Evolutionary conservation across 2,888 invertebrate species (phyloP).

Genomic region (Dryomyza anilis): DNA sequence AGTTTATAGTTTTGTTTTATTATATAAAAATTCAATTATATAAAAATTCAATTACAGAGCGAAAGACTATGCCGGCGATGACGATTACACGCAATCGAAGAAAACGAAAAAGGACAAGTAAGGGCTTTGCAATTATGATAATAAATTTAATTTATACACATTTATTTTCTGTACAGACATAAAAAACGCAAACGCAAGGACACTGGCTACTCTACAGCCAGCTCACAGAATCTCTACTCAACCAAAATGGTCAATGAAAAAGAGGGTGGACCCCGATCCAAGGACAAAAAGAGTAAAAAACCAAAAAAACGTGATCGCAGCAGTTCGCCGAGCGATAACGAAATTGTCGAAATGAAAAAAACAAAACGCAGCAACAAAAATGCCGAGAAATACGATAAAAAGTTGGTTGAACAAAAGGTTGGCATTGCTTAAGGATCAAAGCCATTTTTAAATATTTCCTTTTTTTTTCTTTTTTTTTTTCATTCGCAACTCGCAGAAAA

Average conservation of each 20-base stretch:
- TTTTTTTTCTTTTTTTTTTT: slow-evolving; percentile 12
- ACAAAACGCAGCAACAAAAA: slow-evolving; percentile 49
- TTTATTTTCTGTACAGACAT: slow-evolving; percentile 34
- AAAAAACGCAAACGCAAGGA: slow-evolving; percentile 64
- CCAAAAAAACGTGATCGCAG: slow-evolving; percentile 47
- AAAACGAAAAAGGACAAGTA: slow-evolving; percentile 47
- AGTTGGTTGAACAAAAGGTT: slow-evolving; percentile 44
- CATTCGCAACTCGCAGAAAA: slow-evolving; percentile 40
- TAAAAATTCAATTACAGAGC: slow-evolving; percentile 44
- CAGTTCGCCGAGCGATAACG: slow-evolving; percentile 52
- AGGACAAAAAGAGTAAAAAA: slow-evolving; percentile 58
- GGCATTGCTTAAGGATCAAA: slow-evolving; percentile 13
- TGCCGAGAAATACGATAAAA: slow-evolving; percentile 53
- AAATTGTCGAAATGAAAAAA: slow-evolving; percentile 47
- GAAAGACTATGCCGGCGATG: slow-evolving; percentile 51
- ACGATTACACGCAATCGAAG: slow-evolving; percentile 49
- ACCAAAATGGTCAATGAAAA: slow-evolving; percentile 51
- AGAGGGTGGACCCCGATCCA: slow-evolving; percentile 42
- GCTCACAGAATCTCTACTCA: slow-evolving; percentile 65
- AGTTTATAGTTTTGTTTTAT: no score
- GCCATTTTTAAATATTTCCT: slow-evolving; percentile 27
- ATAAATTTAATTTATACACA: neutral
- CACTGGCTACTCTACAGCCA: slow-evolving; percentile 73
- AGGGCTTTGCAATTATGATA: neutral
- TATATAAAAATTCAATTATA: no score